Percentiles rank a stretch among this genome's conserved stretches.
These are phyloP conservation scores for Desoria tigrina DNA, from an alignment of 2,888 invertebrate species.

Conservation along the genomic window DNA sequence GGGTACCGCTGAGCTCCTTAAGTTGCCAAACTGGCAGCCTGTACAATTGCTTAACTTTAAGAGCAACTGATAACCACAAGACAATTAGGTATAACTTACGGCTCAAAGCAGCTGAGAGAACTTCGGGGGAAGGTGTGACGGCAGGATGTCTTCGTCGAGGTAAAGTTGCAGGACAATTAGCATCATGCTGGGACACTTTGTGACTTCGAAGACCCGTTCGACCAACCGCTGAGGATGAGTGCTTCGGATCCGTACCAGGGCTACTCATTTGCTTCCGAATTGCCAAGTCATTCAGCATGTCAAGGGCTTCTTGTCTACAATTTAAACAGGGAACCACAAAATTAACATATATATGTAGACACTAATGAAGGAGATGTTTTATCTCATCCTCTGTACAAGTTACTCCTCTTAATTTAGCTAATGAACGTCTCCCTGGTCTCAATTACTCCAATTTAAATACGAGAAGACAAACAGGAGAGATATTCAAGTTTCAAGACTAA, in stretches of 20 bases:
- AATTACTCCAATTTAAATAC: too few species aligned
- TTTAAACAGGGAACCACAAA: slow-evolving; percentile 1
- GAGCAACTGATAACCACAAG: too few species aligned
- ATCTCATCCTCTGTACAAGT: not conserved
- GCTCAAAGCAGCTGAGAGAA: slow-evolving; percentile 53
- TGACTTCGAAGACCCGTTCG: slow-evolving; percentile 40
- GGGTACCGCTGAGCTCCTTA: too few species aligned
- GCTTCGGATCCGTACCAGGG: slow-evolving; percentile 54
- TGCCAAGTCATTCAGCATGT: slow-evolving; percentile 79
- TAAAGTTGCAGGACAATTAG: slow-evolving; percentile 50
- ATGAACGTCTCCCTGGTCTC: too few species aligned
- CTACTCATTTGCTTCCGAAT: slow-evolving; percentile 72
- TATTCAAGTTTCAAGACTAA: too few species aligned
- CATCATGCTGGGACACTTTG: slow-evolving; percentile 33
- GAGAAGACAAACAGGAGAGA: too few species aligned
- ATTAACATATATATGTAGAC: too few species aligned
- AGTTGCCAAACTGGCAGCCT: too few species aligned
- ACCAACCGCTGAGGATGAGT: slow-evolving; percentile 46
- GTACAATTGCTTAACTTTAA: too few species aligned
- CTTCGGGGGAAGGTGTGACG: slow-evolving; percentile 53
- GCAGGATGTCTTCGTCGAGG: slow-evolving; percentile 47
- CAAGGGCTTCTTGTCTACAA: slow-evolving; percentile 72
- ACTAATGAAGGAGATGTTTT: not conserved
- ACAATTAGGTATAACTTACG: slow-evolving; percentile 13
- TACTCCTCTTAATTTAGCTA: too few species aligned